Conservation (phyloP, 2,888 invertebrate genomes). For the Phortica okadai region DNA sequence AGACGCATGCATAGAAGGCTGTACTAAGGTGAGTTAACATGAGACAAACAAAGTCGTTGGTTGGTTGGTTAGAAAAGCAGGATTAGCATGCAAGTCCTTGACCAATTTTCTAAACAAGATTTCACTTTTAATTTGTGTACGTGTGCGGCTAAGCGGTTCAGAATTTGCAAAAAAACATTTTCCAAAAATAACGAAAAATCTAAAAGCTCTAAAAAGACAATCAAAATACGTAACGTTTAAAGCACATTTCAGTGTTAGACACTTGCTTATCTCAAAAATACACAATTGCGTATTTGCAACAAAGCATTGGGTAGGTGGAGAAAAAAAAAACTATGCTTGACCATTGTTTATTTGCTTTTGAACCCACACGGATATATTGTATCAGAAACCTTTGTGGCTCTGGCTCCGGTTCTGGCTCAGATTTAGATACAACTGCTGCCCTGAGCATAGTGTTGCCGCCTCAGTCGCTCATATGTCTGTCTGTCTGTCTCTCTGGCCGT, state of each 20-base stretch:
- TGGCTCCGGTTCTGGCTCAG: not conserved
- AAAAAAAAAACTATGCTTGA: slow-evolving; percentile 6
- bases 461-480: not conserved
- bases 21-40: not conserved
- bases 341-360: slow-evolving; percentile 18
- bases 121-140: slow-evolving; percentile 15
- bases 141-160: not conserved
- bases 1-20: not conserved
- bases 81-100: slow-evolving; percentile 33
- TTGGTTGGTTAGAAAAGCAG: not conserved
- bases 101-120: slow-evolving; percentile 23
- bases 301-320: not conserved
- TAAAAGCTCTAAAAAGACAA: not conserved
- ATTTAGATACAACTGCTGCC: not conserved
- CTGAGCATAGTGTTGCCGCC: not conserved
- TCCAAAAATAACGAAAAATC: not conserved
- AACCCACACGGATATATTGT: not conserved
- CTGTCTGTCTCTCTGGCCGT: not conserved
- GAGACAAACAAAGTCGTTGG: not conserved
- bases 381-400: not conserved
- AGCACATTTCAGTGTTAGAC: not conserved
- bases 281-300: not conserved
- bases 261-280: not conserved
- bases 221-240: slow-evolving; percentile 1
- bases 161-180: too few species aligned